Base-by-base conservation (phyloP, 2,888 invertebrate species). In the Leucophenga maculata region DNA sequence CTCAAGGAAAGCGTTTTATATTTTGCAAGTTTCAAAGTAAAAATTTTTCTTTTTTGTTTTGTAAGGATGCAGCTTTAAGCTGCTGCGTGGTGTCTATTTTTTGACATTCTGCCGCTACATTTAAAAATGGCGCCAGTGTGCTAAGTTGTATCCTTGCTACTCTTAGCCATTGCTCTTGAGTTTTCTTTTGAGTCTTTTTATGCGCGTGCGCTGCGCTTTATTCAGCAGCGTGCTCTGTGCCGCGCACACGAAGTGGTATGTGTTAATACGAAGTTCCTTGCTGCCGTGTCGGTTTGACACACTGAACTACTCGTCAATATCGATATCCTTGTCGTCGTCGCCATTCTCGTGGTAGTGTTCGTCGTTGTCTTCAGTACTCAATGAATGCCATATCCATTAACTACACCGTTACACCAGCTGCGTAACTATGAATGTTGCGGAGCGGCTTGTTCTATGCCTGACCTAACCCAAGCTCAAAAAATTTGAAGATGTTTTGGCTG, bases 241-340 rank as follows among this genome's bases (percentile, higher is more conserved):
- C 20, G 13, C 16, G 22, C 13, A 59, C 59, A 26, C 59, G n/a
- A 59, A n/a, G 18, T 18, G n/a, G 8, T 59, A 26, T 2, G 26
- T 4, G 4, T 26, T n/a, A n/a, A n/a, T 26, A 39, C 39, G 50
- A n/a, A n/a, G 16, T n/a, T 50, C 9, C 50, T 62, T 8, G 57
- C 1, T 62, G 64, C 73, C 78, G 76, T 77, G 60, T 71, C 70
- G 60, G 31, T 22, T 73, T 81, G 80, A 81, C 80, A 81, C 81
- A 81, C 79, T 81, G 80, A 81, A 81, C 80, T 81, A 81, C 83
- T 81, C 83, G 82, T 77, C 71, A 62, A 54, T 60, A 32, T 22
- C 20, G 60, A 57, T 31, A 57, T 39, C 39, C 39, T 39, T 39
- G 39, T 39, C 39, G 39, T 11, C 8, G 11, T 39, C 39, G 39